Conservation (phyloP, 2,888 invertebrate genomes). For the Agonopterix alstromeriana region DNA sequence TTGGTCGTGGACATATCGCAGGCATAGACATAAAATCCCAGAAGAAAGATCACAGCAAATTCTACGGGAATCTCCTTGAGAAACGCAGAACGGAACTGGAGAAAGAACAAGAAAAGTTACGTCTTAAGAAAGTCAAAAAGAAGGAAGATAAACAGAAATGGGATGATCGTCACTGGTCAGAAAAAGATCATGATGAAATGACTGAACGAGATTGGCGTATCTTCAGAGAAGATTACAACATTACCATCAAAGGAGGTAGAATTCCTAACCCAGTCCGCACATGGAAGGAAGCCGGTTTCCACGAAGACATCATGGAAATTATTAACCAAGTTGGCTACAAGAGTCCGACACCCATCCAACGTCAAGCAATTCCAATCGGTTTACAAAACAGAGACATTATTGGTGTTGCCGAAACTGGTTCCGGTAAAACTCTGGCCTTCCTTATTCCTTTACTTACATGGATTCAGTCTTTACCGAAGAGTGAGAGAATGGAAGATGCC, state of each 20-base stretch:
- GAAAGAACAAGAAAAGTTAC: constrained; percentile 96
- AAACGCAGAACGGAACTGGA: constrained; percentile 96
- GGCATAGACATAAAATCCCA: constrained; percentile 98
- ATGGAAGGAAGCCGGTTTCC: constrained; percentile 96
- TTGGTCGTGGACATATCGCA: constrained; percentile 97
- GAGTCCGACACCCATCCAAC: constrained; percentile 99
- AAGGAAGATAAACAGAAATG: constrained; percentile 99
- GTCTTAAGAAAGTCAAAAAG: constrained; percentile 93
- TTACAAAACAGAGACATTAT: constrained; percentile 96
- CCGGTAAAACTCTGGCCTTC: constrained; percentile 99
- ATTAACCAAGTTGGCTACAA: constrained; percentile 97
- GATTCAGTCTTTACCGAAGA: constrained; percentile 98
- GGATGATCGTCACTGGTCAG: constrained; percentile 99
- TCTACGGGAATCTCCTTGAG: constrained; percentile 97
- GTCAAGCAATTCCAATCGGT: constrained; percentile 99
- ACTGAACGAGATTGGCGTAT: constrained; percentile 99
- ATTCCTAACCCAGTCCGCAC: constrained; percentile 97
- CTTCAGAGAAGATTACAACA: constrained; percentile 99
- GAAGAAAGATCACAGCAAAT: constrained; percentile 96
- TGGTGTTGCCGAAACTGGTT: constrained; percentile 99
- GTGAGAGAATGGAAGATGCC: constrained; percentile 91
- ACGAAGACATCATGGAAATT: constrained; percentile 93
- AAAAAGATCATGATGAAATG: constrained; percentile 96
- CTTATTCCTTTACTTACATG: constrained; percentile 97
- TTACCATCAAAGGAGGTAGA: constrained; percentile 97